Base-by-base conservation (phyloP, 2,113 vertebrate genomes). In the Callopanchax toddi region DNA sequence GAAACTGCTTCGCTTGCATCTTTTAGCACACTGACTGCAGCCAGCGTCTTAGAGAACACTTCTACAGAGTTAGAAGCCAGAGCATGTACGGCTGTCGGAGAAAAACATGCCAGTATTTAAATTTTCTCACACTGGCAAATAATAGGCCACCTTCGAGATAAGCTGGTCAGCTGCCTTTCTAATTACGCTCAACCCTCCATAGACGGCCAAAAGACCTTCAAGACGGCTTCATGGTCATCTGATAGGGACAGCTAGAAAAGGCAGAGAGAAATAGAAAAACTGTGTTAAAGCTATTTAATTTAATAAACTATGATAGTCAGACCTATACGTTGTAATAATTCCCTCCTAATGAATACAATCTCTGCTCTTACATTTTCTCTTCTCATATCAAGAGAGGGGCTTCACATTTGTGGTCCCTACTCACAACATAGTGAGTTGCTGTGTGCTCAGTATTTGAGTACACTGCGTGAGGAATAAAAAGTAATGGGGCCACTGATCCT, bases 401-500 rank as follows among this genome's bases (percentile, higher is more conserved):
- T 61, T 69, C 32, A 20, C 40, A 48, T 48, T 65, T 42, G 55
- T 29, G 22, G 18, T 65, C 6, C 17, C 2, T 4, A 48, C 42
- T 64, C 45, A 52, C 26, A 50, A 45, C 45, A 39, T 43, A 63
- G 51, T n/a, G 20, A 63, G 71, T 60, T 48, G 58, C 37, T 55
- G 53, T 56, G 57, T 61, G 37, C 60, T 51, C 60, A 45, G 39
- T 37, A 36, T 53, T 43, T 43, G 56, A 76, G 34, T 76, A 54
- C 67, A 16, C 26, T 21, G 56, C 32, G 52, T 49, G 68, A 74
- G 81, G 80, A 85, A 68, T 67, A 54, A 70, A 63, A 66, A 76
- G 56, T 74, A 82, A 76, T 71, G 42, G 78, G 65, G 60, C 49
- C 46, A 12, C 61, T 67, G 71, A 73, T 80, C 61, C 70, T 51